Base-by-base conservation (phyloP, 2,113 vertebrate species). In the Promerops cafer region DNA sequence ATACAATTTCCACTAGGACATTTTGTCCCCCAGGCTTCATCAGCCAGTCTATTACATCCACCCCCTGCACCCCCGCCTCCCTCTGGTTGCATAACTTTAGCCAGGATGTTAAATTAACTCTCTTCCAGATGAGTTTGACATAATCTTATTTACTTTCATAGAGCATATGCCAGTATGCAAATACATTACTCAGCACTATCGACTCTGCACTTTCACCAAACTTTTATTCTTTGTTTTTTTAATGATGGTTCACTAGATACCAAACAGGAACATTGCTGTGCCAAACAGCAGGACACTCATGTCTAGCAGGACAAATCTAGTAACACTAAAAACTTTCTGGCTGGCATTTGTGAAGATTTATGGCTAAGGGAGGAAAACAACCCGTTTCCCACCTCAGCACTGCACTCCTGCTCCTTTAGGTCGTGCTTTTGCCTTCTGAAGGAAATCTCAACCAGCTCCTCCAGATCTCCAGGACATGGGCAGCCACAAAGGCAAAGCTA, bases 1-100 rank as follows among this genome's bases (percentile, higher is more conserved):
- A 93, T 78, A 94, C 76, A 97, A 94, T 96, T 97, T 97, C 96
- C 96, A 97, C 89, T 93, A 97, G 97, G 96, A 97, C 96, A 97
- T 97, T 97, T 93, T 88, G 90, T 97, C 94, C 96, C 97, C 64
- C 49, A 90, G 94, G 96, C 96, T 95, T 94, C 94, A 93, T 96
- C 92, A 95, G 80, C 49, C 79, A 57, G 68, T 56, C 60, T 84
- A 92, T 91, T 94, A 76, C 74, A 92, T 85, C 63, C 85, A 91
- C 33, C 52, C 33, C 60, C 28, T 18, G 2, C 68, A 33, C 16
- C 26, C 82, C 92, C 37, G 1, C 90, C 75, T 96, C n/a, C 75
- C 60, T 94, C 59, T 95, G 70, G 88, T 97, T 97, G 94, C 97
- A 83, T 96, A 93, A 80, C 27, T 95, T 96, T 37, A 95, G 92